Percentiles rank a stretch among this genome's conserved stretches.
These are phyloP conservation scores for Cynoglossus semilaevis DNA, from an alignment of 2,113 vertebrate species.

Conservation along the genomic window DNA sequence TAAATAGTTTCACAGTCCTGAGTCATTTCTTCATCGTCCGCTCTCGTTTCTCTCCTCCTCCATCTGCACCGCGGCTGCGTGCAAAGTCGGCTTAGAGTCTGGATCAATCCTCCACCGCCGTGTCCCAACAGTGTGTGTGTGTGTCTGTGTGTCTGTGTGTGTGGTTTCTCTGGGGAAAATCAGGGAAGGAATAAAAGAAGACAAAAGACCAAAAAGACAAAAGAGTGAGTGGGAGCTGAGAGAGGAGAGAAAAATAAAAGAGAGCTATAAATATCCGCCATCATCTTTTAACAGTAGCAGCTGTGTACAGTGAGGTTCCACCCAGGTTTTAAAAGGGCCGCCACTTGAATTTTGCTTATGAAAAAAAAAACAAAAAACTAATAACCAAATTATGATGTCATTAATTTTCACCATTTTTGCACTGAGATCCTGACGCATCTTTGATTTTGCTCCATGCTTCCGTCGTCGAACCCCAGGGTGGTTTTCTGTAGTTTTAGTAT, in stretches of 20 bases:
- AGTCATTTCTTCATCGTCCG: slow-evolving; percentile 8
- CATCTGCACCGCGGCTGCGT: background rate
- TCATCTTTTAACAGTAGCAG: slow-evolving; percentile 5
- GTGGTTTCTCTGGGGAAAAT: slow-evolving; percentile 7
- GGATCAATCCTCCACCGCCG: background rate
- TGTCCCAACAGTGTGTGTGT: background rate
- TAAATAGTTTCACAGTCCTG: slow-evolving; percentile 10
- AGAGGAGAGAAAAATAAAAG: slow-evolving; percentile 7
- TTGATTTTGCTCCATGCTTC: too few relatives aligned
- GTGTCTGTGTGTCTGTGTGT: background rate
- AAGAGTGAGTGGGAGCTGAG: slow-evolving; percentile 21
- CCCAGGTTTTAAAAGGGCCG: too few relatives aligned
- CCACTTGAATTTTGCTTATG: too few relatives aligned
- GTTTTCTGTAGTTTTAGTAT: too few relatives aligned
- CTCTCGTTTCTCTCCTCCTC: background rate
- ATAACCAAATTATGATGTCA: too few relatives aligned
- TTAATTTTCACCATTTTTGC: too few relatives aligned
- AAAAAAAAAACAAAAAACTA: too few relatives aligned
- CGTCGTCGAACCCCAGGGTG: too few relatives aligned
- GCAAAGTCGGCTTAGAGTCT: background rate
- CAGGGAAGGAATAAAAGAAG: background rate
- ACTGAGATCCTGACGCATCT: too few relatives aligned
- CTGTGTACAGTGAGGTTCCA: background rate
- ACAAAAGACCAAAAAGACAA: slow-evolving; percentile 12
- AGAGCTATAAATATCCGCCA: slow-evolving; percentile 40